Conservation (phyloP, 2,113 vertebrate genomes). For the Pseudois nayaur region DNA sequence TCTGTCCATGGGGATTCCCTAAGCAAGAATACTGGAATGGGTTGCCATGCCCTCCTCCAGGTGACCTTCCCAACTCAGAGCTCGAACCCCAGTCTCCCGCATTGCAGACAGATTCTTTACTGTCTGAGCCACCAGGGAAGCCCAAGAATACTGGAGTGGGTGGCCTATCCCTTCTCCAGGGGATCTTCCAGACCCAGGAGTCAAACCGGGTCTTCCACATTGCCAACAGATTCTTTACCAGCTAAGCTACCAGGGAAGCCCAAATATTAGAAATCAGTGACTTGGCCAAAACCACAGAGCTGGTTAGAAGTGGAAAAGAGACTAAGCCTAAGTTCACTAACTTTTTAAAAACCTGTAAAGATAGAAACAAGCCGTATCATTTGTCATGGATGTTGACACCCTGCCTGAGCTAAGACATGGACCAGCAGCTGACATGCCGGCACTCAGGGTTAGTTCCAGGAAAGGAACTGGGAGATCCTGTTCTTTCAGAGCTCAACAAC, state of each 20-base stretch:
- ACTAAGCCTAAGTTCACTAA: neutral
- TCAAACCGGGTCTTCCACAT: rapidly evolving
- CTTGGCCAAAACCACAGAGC: neutral
- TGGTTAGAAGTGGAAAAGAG: neutral
- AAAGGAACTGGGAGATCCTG: neutral
- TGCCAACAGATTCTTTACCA: neutral
- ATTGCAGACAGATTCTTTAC: neutral
- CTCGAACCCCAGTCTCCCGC: neutral
- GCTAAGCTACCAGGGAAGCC: neutral
- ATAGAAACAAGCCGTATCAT: neutral
- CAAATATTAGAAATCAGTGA: neutral
- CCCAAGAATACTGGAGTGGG: neutral
- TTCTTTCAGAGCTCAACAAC: neutral
- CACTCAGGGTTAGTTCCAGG: neutral
- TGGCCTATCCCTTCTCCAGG: neutral
- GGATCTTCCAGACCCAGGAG: neutral
- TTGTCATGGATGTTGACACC: neutral
- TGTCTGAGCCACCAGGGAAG: neutral
- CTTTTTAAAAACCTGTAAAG: neutral
- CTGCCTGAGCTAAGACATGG: neutral
- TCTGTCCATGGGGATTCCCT: neutral
- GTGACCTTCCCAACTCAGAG: neutral
- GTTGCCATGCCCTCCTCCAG: neutral
- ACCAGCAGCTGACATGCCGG: neutral
- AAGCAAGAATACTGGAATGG: neutral